Evolutionary conservation across 2,797 vertebrate species (phyloP), one percentile per base, ranked within the genome.

Genomic region (Danionella dracula): DNA sequence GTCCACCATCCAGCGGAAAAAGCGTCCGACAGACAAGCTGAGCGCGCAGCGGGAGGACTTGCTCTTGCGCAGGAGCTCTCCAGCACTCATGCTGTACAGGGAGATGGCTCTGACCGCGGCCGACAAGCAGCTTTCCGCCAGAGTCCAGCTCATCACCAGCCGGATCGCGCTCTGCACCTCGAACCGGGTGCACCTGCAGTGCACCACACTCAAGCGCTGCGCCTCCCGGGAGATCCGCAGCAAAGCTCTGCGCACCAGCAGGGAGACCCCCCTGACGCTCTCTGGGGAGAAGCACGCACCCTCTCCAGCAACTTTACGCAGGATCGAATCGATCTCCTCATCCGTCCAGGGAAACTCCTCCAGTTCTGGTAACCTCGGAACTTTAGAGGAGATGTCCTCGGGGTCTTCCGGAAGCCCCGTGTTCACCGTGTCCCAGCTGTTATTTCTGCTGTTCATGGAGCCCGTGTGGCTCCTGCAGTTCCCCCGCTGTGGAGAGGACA

Each of bases 1-100:
- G 59, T 97, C 94, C 81, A 95, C 92, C 95, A 98, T 98, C 96
- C 96, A 98, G 80, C 94, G 87, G 86, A 94, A 96, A 63, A 98
- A 96, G 61, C 91, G 90, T 0, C 94, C 94, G 56, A 94, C 94
- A 0, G 92, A 93, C 15, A 97, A 90, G 42, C 83, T 78, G 70
- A 98, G 90, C 19, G 92, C 92, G 19, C 94, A 96, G 23, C 93
- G 87, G 5, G 90, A 86, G 0, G 95, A 95, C 61, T 93, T 91
- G 27, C 93, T 90, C 7, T 83, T 88, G 10, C 89, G 85, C 75
- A 90, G 82, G 1, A 87, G 81, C 2, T 94, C 91, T 0, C 92
- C 93, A 0, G 93, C 89, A 41, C 91, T 97, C 95, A 98, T 97
- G 81, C 94, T 94, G 83, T 94, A 92, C 15, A 94, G 77, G 0